Base-by-base conservation (phyloP, 2,113 vertebrate species). In the Percopsis transmontana region DNA sequence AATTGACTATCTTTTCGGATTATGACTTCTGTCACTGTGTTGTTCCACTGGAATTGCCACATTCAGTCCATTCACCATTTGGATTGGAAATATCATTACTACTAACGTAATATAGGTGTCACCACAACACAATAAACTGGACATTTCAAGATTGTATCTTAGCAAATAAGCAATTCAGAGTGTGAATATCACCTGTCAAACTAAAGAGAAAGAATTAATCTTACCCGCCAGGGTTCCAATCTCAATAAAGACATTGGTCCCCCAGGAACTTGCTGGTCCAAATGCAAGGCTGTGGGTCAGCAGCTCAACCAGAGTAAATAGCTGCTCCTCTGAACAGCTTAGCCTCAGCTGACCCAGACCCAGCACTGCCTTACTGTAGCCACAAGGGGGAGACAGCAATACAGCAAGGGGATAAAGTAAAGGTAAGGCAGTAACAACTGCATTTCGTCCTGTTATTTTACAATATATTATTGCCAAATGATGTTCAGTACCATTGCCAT, bases 201-300 rank as follows among this genome's bases (percentile, higher is more conserved):
- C 0, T 16, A n/a, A 48, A 16, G 15, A 9, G 5, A 15, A 9
- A 7, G 16, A 5, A 6, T 15, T 15, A 38, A 42, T 15, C 27
- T 8, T 87, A 93, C 93, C 92, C 83, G 93, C 90, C 42, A 94
- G 67, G 33, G 81, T 72, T 70, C 93, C 93, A 0, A 92, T 92
- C 80, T 94, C 93, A 54, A 91, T 89, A 71, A 94, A 94, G 55
- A 92, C 82, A 50, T 92, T 86, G 12, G 88, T 66, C 21, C 82
- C 86, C 93, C 93, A 94, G 21, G 81, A 85, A 70, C 90, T 92
- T 20, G 91, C 85, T 13, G 56, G 59, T 64, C 93, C 93, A 76
- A 94, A 94, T 9, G 88, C 81, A 15, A 85, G 82, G 6, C 40
- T 76, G 52, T 90, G 65, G 57, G 71, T 85, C 56, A 93, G 83